Percentiles rank a stretch among this genome's conserved stretches.
These are phyloP conservation scores for Xanthia icteritia DNA, from an alignment of 2,888 invertebrate species.

Conservation along the genomic window DNA sequence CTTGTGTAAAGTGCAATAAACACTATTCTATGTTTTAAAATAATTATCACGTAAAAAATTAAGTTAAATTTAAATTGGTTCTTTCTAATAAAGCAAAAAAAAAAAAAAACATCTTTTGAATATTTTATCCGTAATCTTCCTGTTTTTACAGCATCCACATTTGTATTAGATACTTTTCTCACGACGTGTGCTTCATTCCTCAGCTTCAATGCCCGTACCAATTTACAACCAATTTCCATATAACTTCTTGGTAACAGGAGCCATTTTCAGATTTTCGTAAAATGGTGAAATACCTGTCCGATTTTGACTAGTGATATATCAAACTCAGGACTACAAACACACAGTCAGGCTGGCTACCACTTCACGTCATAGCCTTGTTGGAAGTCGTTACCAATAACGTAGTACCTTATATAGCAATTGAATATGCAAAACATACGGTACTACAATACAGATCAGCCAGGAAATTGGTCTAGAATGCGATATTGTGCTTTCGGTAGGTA, in stretches of 20 bases:
- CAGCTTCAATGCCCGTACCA: neutral
- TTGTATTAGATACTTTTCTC: neutral
- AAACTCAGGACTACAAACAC: neutral
- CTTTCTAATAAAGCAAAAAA: no score
- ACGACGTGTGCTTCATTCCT: neutral
- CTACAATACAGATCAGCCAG: conserved; percentile 24
- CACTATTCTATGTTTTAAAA: no score
- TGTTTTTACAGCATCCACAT: neutral
- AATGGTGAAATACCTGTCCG: neutral
- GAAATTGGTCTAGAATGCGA: conserved; percentile 13
- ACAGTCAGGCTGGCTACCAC: neutral
- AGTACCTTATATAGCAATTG: neutral
- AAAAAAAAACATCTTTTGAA: no score
- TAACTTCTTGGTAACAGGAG: neutral
- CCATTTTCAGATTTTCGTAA: neutral
- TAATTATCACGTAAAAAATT: no score
- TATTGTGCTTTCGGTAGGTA: neutral
- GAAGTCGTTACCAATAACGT: conserved; percentile 17
- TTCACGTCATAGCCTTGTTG: neutral
- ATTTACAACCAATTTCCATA: neutral
- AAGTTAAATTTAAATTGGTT: no score
- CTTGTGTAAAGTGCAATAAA: no score
- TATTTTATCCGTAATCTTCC: no score
- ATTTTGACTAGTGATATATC: neutral
- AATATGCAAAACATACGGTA: conserved; percentile 13